These are phyloP conservation scores for Anthoptus insignis DNA, from an alignment of 2,888 invertebrate genomes.

Conservation along the genomic window DNA sequence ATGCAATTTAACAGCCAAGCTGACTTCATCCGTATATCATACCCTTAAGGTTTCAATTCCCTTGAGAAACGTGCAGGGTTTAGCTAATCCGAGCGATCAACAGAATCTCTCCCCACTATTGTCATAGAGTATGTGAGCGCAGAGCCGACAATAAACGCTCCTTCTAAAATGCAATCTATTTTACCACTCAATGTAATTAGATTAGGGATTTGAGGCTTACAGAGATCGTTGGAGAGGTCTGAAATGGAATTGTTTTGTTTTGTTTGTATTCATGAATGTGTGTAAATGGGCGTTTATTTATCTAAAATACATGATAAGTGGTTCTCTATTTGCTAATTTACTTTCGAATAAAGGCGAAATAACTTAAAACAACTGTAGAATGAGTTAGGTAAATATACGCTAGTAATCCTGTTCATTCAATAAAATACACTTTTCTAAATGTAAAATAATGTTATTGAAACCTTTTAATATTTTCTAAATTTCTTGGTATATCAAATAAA, in stretches of 20 bases:
- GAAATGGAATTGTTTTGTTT: conserved; percentile 13
- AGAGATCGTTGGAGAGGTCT: conserved; percentile 10
- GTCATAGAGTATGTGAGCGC: conserved; percentile 29
- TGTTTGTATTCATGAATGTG: conserved; percentile 1
- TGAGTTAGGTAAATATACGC: no score
- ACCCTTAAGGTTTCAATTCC: not conserved
- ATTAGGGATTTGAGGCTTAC: conserved; percentile 29
- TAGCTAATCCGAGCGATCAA: conserved; percentile 38
- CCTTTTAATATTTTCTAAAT: no score
- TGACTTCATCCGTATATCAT: conserved; percentile 7
- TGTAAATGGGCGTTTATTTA: not conserved
- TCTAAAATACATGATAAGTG: no score
- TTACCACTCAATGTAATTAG: conserved; percentile 29
- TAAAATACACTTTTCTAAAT: no score
- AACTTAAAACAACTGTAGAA: no score
- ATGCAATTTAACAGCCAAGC: conserved; percentile 3
- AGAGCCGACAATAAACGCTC: conserved; percentile 24
- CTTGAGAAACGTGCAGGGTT: not conserved
- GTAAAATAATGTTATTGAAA: no score
- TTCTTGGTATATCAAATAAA: no score
- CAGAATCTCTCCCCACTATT: conserved; percentile 28
- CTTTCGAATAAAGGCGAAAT: no score
- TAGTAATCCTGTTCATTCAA: no score
- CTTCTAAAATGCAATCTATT: conserved; percentile 33
- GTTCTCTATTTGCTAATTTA: no score